Evolutionary conservation across 2,113 vertebrate species (phyloP), one percentile per base, ranked within the genome.

Genomic region (Gnathonemus longibarbis): DNA sequence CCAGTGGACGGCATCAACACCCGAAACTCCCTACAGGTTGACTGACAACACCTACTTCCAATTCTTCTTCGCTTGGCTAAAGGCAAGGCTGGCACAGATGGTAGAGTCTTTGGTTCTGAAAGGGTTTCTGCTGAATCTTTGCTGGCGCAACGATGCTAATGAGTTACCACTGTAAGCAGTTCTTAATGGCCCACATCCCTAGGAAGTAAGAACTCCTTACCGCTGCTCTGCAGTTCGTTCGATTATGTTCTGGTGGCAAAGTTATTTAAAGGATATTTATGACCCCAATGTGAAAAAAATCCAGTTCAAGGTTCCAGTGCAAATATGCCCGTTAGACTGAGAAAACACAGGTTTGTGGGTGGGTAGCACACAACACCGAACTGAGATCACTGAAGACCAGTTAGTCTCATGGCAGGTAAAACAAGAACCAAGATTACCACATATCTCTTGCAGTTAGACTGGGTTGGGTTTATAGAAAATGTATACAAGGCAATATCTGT

Each of bases 191-290:
- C 70, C 70, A 77, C 31, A 77, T 77, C 39, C 70, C 70, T 6
- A 77, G 13, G 70, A 77, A 39, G 31, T 5, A 77, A 77, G 70
- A 77, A 35, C 13, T 39, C 70, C 70, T 15, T 6, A 77, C 4
- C 1, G 15, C 70, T 19, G 4, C 70, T 77, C 70, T 77, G 70
- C 70, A 5, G 70, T 24, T 39, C 3, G 4, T 39, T 39, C 70
- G 35, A 77, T 77, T 77, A 39, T 39, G 70, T 77, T 77, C 70
- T 39, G 31, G 70, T 74, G 70, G 31, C 66, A 74, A 74, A 74
- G 66, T 77, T 77, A 77, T 77, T 77, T 77, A 77, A 77, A 77
- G 70, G 70, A 39, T 77, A 80, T 80, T 80, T 80, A 80, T 80
- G 35, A 39, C 74, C 74, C 74, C 74, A 42, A 80, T 80, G 17